phyloP scores from a whole-genome alignment of 2,888 invertebrate species.

The Idaea aversata region DNA sequence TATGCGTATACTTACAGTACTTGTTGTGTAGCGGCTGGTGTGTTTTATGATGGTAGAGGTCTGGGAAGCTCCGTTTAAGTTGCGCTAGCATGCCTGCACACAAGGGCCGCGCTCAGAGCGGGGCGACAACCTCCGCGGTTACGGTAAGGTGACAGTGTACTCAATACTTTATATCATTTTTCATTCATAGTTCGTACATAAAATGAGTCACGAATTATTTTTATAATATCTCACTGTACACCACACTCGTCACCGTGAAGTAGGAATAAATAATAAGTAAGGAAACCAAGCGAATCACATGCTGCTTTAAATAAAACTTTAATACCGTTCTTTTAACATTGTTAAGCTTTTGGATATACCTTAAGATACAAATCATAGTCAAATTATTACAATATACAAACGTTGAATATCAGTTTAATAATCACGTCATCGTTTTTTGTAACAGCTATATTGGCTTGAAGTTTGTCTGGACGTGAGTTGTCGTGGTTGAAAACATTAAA shows the following conservation, averaged over 20 bases:
- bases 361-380: slow-evolving; percentile 8
- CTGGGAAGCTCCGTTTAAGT: slow-evolving; percentile 93
- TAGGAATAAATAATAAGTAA: slow-evolving; percentile 57
- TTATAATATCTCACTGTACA: slow-evolving; percentile 26
- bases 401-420: not conserved
- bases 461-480: not conserved
- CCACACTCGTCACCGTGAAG: slow-evolving; percentile 55
- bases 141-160: slow-evolving; percentile 37
- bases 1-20: slow-evolving; percentile 77
- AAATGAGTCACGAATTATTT: not conserved
- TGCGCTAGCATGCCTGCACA: slow-evolving; percentile 93
- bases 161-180: not conserved
- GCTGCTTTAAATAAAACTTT: slow-evolving; percentile 58
- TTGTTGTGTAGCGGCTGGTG: slow-evolving; percentile 89
- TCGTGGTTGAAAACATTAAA: slow-evolving; percentile 10
- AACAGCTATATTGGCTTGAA: slow-evolving; percentile 6
- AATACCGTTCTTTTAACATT: not conserved
- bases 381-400: slow-evolving; percentile 11
- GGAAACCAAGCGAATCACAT: slow-evolving; percentile 65
- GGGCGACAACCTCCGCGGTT: slow-evolving; percentile 54
- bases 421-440: not conserved
- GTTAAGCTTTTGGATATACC: not conserved
- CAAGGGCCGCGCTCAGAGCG: slow-evolving; percentile 80
- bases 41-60: slow-evolving; percentile 88
- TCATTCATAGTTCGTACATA: not conserved